Base-by-base conservation (phyloP, 2,888 invertebrate genomes). In the Zele albiditarsus region DNA sequence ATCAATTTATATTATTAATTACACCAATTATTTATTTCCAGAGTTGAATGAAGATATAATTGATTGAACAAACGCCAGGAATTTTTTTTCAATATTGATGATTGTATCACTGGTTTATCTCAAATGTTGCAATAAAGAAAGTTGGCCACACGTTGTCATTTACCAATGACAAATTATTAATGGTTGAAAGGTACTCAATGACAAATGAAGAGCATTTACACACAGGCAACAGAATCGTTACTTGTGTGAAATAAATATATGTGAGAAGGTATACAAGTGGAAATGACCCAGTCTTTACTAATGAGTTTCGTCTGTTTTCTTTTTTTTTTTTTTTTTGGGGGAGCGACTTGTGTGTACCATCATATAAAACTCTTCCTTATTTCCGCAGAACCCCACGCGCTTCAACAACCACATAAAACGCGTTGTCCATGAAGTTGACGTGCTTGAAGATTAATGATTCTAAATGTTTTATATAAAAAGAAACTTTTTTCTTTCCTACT, bases 271-370 rank as follows among this genome's bases (percentile, higher is more conserved):
- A n/a, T 46, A 46, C 46, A n/a, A 69, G 76, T 77, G 75, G 76
- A 74, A 79, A 78, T 77, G 78, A 77, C 71, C 78, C 67, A 31
- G 73, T 77, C 77, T 77, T 46, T 74, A 78, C 80, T 80, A 80
- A 80, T 80, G 80, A 80, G 77, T 80, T 80, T 80, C 76, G 78
- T 74, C 77, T 81, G 78, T 77, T 82, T 79, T 72, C 77, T 75
- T 76, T 42, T 58, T 28, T 25, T n/a, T n/a, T n/a, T n/a, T n/a
- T n/a, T n/a, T n/a, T n/a, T n/a, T n/a, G n/a, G n/a, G n/a, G 31
- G 53, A 28, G 46, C 23, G 67, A 25, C 42, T 33, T 42, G 38
- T 14, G 38, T 14, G n/a, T 38, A 27, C 25, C 67, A 25, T 42
- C 58, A 33, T 31, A 62, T 27, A 53, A 66, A 76, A 46, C n/a